phyloP scores from a whole-genome alignment of 1,140 invertebrate species.

The Drosophila oshimai region DNA sequence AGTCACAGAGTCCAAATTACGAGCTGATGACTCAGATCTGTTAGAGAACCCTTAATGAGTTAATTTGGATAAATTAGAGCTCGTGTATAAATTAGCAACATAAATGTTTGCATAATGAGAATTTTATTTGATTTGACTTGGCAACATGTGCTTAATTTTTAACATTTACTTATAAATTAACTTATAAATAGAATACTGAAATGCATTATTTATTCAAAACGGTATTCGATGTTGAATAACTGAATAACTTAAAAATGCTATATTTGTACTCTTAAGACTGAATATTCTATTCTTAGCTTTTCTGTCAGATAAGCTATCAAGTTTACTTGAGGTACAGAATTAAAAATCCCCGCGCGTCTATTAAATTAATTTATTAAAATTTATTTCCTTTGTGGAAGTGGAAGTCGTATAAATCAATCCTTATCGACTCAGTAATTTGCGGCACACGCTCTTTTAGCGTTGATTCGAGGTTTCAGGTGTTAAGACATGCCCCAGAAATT shows the following conservation, averaged over 20 bases:
- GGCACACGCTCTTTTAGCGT: conserved; percentile 53
- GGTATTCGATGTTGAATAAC: too few species aligned
- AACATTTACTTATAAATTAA: too few species aligned
- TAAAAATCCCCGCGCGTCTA: not conserved
- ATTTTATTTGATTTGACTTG: too few species aligned
- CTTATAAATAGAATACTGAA: too few species aligned
- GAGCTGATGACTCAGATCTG: conserved; percentile 8
- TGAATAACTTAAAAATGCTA: too few species aligned
- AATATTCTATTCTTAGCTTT: not conserved
- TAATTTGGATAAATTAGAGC: conserved; percentile 16
- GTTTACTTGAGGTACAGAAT: not conserved
- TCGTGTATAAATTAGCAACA: not conserved
- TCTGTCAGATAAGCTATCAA: not conserved
- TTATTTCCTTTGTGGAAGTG: not conserved
- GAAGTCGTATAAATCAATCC: not conserved
- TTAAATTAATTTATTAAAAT: not conserved
- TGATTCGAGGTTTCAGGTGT: conserved; percentile 38
- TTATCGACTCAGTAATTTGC: conserved; percentile 24
- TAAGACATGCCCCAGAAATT: conserved; percentile 34
- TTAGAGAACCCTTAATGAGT: conserved; percentile 10
- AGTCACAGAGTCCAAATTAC: not conserved
- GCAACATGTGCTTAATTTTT: too few species aligned
- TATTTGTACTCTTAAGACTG: too few species aligned
- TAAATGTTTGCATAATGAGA: too few species aligned
- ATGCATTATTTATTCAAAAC: too few species aligned